Evolutionary conservation across 2,113 vertebrate species (phyloP).

Genomic region (Prunella himalayana): DNA sequence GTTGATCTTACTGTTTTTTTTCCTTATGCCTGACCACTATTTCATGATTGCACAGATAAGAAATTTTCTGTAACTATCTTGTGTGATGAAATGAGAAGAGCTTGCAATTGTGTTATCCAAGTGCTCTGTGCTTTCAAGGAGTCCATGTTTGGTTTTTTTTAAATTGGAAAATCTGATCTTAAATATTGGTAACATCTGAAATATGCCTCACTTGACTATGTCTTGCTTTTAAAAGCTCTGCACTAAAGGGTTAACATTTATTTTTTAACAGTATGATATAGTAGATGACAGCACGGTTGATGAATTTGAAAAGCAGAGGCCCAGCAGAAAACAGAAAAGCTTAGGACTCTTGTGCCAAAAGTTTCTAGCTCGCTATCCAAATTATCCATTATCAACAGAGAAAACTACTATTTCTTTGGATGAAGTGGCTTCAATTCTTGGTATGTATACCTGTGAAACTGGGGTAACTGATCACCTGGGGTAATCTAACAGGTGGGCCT

Average conservation of each 20-base stretch:
- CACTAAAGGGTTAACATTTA: constrained; percentile 17
- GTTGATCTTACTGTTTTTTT: not conserved
- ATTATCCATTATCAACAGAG: constrained; percentile 81
- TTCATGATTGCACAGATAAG: not conserved
- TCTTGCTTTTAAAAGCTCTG: not conserved
- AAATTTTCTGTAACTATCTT: not conserved
- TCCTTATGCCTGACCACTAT: not conserved
- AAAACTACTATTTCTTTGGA: constrained; percentile 91
- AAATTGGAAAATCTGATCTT: not conserved
- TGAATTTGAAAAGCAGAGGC: constrained; percentile 83
- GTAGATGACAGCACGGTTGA: constrained; percentile 76
- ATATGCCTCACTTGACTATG: not conserved
- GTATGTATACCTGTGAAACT: constrained; percentile 71
- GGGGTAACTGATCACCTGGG: not conserved
- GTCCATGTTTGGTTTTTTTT: not conserved
- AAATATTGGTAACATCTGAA: not conserved
- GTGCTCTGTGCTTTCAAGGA: not conserved
- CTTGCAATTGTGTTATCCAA: not conserved
- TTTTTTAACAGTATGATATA: constrained; percentile 71
- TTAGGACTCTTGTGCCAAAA: constrained; percentile 92
- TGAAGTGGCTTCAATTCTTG: constrained; percentile 87
- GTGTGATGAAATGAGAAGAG: not conserved
- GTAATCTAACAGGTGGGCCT: not conserved
- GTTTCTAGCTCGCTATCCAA: constrained; percentile 92
- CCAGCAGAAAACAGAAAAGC: constrained; percentile 95